A percentile compares a stretch with the other conserved stretches of the same genome.
Evolutionary conservation across 2,113 vertebrate genomes (phyloP).

Genomic region (Gnathonemus longibarbis): DNA sequence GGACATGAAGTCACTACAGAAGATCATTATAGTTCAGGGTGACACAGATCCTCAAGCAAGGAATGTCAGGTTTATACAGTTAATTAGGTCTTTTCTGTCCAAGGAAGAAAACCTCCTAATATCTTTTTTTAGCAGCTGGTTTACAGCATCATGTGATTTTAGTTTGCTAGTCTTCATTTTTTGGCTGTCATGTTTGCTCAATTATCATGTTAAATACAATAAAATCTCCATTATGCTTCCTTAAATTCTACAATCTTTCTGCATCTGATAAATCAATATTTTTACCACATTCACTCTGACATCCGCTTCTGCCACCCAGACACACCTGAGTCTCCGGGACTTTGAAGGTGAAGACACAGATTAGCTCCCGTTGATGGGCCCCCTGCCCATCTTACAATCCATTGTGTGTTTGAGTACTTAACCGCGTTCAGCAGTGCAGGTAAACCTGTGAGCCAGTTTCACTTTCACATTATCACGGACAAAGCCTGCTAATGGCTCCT

Average conservation of each 20-base stretch:
- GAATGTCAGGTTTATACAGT: slow-evolving; percentile 13
- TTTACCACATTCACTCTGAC: not conserved
- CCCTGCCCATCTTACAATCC: not conserved
- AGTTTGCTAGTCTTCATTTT: not conserved
- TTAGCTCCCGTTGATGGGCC: not conserved
- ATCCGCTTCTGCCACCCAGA: not conserved
- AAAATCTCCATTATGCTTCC: not conserved
- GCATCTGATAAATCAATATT: not conserved
- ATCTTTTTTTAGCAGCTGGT: not conserved
- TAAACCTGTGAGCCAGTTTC: not conserved
- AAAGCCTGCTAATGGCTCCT: not conserved
- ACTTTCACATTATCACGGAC: not conserved
- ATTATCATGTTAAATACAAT: not conserved
- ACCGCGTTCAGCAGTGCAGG: not conserved
- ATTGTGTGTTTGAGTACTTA: not conserved
- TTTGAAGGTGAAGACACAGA: not conserved
- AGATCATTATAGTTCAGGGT: slow-evolving; percentile 15
- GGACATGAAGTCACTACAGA: not conserved
- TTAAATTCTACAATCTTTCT: not conserved
- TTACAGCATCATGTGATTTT: not conserved
- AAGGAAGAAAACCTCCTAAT: not conserved
- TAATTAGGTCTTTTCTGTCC: slow-evolving; percentile 13
- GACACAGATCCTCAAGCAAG: slow-evolving; percentile 11
- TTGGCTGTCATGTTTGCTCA: not conserved
- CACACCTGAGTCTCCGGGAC: not conserved